Evolutionary conservation across 2,888 invertebrate genomes (phyloP), one percentile per base, ranked within the genome.

Genomic region (Leucophora obtusa): DNA sequence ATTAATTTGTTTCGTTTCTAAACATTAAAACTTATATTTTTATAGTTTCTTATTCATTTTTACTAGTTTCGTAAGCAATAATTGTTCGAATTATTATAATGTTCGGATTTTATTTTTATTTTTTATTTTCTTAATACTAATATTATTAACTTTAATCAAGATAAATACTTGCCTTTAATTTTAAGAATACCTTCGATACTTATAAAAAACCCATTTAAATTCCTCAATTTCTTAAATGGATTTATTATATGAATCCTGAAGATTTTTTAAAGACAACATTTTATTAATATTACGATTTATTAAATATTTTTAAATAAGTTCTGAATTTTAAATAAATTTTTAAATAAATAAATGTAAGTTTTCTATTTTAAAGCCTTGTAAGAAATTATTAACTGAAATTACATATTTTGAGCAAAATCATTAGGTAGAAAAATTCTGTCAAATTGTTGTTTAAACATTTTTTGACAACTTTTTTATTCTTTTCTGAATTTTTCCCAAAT

Each of bases 21-120:
- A 21, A 21, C 21, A 71, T 54, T 35, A 33, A 21, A 15, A 59
- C 17, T 21, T 76, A 43, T 2, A 58, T 43, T 43, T 21, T n/a
- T 38, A 65, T 11, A 17, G 14, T 11, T 17, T 17, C n/a, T 35
- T 15, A 28, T 35, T 17, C n/a, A 35, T 24, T 50, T 59, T 71
- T 60, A 21, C 56, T 62, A 58, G 72, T 81, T 81, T 51, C 9
- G 77, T 81, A 81, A 74, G 77, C 81, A 81, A 81, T 81, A 77
- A 77, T 62, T 81, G 81, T 81, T 81, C 82, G 78, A 79, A 72
- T 82, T 79, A 79, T 72, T 70, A 62, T 60, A 74, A 76, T 73
- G 47, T 69, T 79, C 63, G 73, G 72, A 60, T 66, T 73, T 58
- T 28, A 35, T 69, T 43, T 54, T 66, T 72, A 68, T 69, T 60